Evolutionary conservation across 1,140 invertebrate species (phyloP), one percentile per base, ranked within the genome.

Genomic region (Vanessa tameamea): DNA sequence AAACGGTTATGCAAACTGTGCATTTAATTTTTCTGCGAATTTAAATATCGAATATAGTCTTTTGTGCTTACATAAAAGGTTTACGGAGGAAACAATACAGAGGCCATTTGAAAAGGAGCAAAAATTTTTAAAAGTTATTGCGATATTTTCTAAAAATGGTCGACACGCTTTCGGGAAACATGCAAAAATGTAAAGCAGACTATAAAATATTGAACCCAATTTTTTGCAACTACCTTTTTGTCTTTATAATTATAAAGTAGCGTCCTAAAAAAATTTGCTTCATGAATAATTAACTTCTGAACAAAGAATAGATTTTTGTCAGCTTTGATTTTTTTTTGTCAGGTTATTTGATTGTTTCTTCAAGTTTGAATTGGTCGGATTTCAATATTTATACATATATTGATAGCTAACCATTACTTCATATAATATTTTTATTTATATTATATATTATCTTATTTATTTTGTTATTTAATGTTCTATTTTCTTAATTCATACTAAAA

Each of bases 31-130:
- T 91, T 92, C 90, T 87, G 77, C 82, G 88, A 90, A 92, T 89
- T 87, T 87, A 79, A 84, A 90, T 87, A 89, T 84, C 84, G 82
- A 76, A 77, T 69, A 76, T 85, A 87, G 70, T 79, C 81, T 83
- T 82, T 86, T 87, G 85, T 81, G 57, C 43, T 64, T 65, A 71
- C 73, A 81, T 80, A 83, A 88, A 86, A 83, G 67, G 64, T 78
- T 66, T 79, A 79, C 75, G 82, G 82, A 77, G 70, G 69, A 61
- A 48, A 88, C 83, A 88, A 88, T 81, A 78, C 64, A 55, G 72
- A 77, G 50, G 66, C 78, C 59, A 83, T 89, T 84, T 79, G 67
- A 89, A 91, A 84, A 83, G 78, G 80, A 81, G 82, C 78, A 86
- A 74, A 73, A 14, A 72, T 72, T 80, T 82, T 83, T 77, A 78